Evolutionary conservation across 1,140 invertebrate species (phyloP).

Genomic region (Dreissena polymorpha): DNA sequence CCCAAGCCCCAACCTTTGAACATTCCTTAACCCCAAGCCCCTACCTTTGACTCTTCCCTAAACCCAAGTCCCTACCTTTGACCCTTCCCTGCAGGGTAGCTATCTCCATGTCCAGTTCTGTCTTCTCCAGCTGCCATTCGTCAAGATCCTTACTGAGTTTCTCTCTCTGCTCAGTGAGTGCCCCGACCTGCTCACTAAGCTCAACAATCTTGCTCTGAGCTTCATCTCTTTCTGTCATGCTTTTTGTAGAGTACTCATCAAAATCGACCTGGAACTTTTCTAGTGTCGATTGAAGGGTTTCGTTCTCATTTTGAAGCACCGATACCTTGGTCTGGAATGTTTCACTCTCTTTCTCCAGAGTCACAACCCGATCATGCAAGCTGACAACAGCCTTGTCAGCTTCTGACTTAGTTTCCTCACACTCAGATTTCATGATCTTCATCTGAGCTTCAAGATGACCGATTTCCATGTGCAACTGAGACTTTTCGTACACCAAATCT

Average conservation of each 20-base stretch:
- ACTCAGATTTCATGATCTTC: conserved; percentile 41
- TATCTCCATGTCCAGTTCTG: conserved; percentile 50
- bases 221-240: conserved; percentile 1
- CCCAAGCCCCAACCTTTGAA: no score
- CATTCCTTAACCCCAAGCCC: not conserved
- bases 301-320: conserved; percentile 24
- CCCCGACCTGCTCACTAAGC: conserved; percentile 32
- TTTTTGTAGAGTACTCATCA: conserved; percentile 22
- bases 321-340: conserved; percentile 10
- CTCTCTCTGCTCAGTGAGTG: conserved; percentile 38
- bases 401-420: conserved; percentile 18
- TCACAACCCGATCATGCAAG: conserved; percentile 23
- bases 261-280: conserved; percentile 46
- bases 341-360: conserved; percentile 23
- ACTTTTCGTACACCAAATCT: conserved; percentile 50
- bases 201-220: conserved; percentile 7
- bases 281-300: conserved; percentile 30
- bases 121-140: conserved; percentile 42
- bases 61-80: conserved; percentile 14
- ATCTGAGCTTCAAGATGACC: conserved; percentile 45
- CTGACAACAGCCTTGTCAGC: conserved; percentile 36
- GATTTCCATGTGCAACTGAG: conserved; percentile 38
- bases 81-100: conserved; percentile 52
- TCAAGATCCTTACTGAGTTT: conserved; percentile 43
- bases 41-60: not conserved